phyloP scores from a whole-genome alignment of 2,888 invertebrate genomes.

The Laspeyria flexula region DNA sequence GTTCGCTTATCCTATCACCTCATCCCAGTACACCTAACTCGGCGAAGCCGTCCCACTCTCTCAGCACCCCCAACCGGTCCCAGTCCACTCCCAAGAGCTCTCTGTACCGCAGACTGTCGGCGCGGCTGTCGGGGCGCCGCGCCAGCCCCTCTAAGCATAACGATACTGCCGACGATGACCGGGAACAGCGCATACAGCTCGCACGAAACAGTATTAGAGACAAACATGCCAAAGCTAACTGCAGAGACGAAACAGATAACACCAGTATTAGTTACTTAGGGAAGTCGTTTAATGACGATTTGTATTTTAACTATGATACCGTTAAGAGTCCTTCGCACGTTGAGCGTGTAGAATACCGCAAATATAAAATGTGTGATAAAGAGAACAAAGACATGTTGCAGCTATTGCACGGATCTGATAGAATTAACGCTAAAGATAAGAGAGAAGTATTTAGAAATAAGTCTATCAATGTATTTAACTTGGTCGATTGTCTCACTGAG shows the following conservation, averaged over 20 bases:
- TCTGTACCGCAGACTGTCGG: slow-evolving; percentile 79
- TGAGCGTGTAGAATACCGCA: slow-evolving; percentile 62
- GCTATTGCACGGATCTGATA: slow-evolving; percentile 57
- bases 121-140: slow-evolving; percentile 77
- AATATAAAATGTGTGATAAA: slow-evolving; percentile 67
- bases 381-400: slow-evolving; percentile 72
- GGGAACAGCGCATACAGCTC: slow-evolving; percentile 65
- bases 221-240: slow-evolving; percentile 52
- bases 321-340: slow-evolving; percentile 52
- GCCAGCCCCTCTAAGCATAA: slow-evolving; percentile 56
- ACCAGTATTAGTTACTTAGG: slow-evolving; percentile 71
- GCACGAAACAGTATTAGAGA: slow-evolving; percentile 69
- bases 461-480: slow-evolving; percentile 80
- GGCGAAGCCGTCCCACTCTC: slow-evolving; percentile 67
- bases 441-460: slow-evolving; percentile 83
- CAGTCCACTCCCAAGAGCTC: slow-evolving; percentile 81
- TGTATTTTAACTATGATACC: slow-evolving; percentile 53
- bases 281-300: slow-evolving; percentile 66
- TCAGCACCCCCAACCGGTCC: slow-evolving; percentile 72
- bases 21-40: slow-evolving; percentile 74
- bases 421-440: slow-evolving; percentile 69
- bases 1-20: slow-evolving; percentile 86
- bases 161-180: slow-evolving; percentile 55
- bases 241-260: slow-evolving; percentile 60
- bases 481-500: slow-evolving; percentile 78